These are phyloP conservation scores for Porphyrio hochstetteri DNA, from an alignment of 2,113 vertebrate genomes.

Conservation along the genomic window DNA sequence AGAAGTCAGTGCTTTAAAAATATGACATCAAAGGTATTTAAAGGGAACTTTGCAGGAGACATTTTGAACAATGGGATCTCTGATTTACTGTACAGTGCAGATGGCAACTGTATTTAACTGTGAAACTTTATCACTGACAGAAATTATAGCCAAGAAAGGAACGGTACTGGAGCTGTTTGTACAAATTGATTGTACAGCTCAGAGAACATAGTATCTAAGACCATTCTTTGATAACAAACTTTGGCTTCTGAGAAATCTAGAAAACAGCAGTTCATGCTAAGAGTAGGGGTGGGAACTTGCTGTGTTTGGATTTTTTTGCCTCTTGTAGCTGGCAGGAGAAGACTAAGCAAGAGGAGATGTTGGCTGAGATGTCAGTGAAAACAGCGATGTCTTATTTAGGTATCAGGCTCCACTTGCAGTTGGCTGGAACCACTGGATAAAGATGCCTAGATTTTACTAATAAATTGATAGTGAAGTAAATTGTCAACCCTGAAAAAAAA, in stretches of 20 bases:
- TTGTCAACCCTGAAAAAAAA: not conserved
- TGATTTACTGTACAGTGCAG: constrained; percentile 6
- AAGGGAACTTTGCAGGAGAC: constrained; percentile 1
- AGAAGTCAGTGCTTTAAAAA: not conserved
- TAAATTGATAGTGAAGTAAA: not conserved
- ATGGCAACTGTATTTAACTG: not conserved
- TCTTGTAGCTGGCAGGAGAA: not conserved
- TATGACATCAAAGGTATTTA: not conserved
- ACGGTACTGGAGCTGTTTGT: not conserved
- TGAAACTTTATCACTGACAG: constrained; percentile 2
- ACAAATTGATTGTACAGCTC: not conserved
- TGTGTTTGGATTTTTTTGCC: not conserved
- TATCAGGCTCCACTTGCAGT: not conserved
- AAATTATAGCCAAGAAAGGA: not conserved
- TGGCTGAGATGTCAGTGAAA: not conserved
- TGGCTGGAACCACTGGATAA: not conserved
- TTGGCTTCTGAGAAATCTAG: not conserved
- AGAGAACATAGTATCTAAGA: not conserved
- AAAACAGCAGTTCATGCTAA: constrained; percentile 1
- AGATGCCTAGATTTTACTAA: not conserved
- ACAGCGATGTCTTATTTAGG: not conserved
- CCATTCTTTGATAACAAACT: not conserved
- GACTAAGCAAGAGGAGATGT: not conserved
- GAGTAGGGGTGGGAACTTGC: not conserved
- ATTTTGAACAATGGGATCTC: constrained; percentile 18